Evolutionary conservation across 2,888 invertebrate genomes (phyloP), one percentile per base, ranked within the genome.

Genomic region (Sericinus montela): DNA sequence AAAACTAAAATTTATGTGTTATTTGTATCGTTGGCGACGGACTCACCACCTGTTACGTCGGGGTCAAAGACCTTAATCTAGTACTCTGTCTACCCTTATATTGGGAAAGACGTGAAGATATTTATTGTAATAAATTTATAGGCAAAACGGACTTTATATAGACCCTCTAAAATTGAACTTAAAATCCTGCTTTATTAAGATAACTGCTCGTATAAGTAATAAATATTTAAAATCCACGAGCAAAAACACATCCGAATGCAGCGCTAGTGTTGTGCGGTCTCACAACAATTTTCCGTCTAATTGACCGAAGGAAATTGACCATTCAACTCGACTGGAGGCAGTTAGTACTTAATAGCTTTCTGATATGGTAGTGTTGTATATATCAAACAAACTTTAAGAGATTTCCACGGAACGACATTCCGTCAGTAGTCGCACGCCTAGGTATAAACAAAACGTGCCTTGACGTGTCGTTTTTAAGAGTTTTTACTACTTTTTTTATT

Each of bases 261-360:
- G 28, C 16, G 40, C 40, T 34, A 40, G 41, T 47, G 36, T 41
- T 25, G 47, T 29, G 29, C 41, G 28, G 36, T 68, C 69, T 73
- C 69, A 63, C 69, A 67, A 78, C 78, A 83, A 87, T 87, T 86
- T 85, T 84, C 79, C 87, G 85, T 80, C 78, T 83, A 86, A 86
- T 87, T 87, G 84, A 82, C 63, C 72, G 71, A 75, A 75, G 70
- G 77, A 80, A 84, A 81, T 85, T 74, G 82, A 84, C 76, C 86
- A 80, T 86, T 77, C 67, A 74, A 73, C 69, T 70, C 62, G 69
- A 67, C 69, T 75, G 74, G 67, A 67, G 66, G 74, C 72, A 75
- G 71, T 81, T 72, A 80, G 74, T 75, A 69, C 67, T 81, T 82
- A 83, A 85, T 83, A 62, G 77, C 70, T 65, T 71, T 69, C 67